Conservation (phyloP, 2,113 vertebrate species). For the Rhadina sibilatrix region DNA sequence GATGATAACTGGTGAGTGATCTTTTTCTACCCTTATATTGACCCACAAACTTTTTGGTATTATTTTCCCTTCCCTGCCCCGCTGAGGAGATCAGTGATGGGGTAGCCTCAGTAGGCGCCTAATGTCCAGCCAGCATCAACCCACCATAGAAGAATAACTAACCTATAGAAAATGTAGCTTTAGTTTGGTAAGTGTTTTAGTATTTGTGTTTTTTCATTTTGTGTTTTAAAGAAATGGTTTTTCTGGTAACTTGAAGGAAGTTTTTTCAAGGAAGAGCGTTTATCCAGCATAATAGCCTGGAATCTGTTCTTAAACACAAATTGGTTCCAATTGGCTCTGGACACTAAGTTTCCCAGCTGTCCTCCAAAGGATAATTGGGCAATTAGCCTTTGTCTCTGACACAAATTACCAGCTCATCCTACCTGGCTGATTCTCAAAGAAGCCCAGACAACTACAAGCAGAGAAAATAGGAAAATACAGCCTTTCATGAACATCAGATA, state of each 20-base stretch:
- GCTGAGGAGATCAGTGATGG: neutral
- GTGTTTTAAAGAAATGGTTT: neutral
- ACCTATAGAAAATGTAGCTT: neutral
- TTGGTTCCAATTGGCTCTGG: neutral
- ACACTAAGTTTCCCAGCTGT: neutral
- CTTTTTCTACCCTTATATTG: rapidly evolving
- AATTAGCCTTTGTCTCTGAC: conserved; percentile 34
- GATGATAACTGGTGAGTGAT: rapidly evolving
- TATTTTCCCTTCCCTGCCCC: neutral
- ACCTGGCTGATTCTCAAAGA: conserved; percentile 17
- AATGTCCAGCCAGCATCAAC: neutral
- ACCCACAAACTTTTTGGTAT: neutral
- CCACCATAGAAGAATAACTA: neutral
- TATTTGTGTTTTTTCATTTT: rapidly evolving
- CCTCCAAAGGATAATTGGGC: neutral
- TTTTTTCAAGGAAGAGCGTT: neutral
- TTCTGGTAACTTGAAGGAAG: neutral
- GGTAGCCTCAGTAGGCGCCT: neutral
- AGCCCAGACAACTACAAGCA: neutral
- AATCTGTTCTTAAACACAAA: neutral
- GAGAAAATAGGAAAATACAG: neutral
- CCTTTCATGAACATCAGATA: neutral
- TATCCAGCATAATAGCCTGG: neutral
- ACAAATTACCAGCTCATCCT: neutral
- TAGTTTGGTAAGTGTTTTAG: neutral